Percentiles rank a stretch among this genome's conserved stretches.
These are phyloP conservation scores for Albula glossodonta DNA, from an alignment of 2,113 vertebrate genomes.

Conservation along the genomic window DNA sequence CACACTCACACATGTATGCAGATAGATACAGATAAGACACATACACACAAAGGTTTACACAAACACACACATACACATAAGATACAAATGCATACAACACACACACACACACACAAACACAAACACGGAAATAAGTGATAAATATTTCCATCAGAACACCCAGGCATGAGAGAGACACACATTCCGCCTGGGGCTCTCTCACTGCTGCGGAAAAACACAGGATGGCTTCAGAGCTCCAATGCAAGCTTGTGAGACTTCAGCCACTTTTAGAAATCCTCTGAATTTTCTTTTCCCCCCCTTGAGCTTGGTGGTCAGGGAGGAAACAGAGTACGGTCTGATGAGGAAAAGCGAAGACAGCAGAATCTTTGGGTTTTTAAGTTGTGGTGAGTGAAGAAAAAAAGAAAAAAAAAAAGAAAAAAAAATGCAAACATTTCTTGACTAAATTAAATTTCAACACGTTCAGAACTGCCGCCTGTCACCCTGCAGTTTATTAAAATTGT, in stretches of 20 bases:
- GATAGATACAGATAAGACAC: conserved; percentile 18
- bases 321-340: conserved; percentile 56
- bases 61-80: too few relatives aligned
- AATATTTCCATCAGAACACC: conserved; percentile 67
- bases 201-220: conserved; percentile 47
- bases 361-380: conserved; percentile 62
- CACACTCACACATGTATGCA: conserved; percentile 12
- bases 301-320: conserved; percentile 36
- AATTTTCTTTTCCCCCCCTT: conserved; percentile 29
- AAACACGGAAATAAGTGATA: conserved; percentile 60
- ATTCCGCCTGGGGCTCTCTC: conserved; percentile 41
- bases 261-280: conserved; percentile 60
- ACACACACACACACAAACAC: neutral
- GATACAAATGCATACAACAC: neutral
- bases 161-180: conserved; percentile 58
- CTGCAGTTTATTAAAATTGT: conserved; percentile 50
- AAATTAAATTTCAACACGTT: conserved; percentile 52
- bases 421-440: conserved; percentile 60
- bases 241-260: conserved; percentile 58
- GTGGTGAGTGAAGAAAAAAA: conserved; percentile 51
- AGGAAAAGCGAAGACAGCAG: conserved; percentile 46
- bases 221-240: conserved; percentile 49
- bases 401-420: conserved; percentile 46
- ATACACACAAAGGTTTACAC: neutral
- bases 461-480: conserved; percentile 56